Base-by-base conservation (phyloP, 2,888 invertebrate species). In the Euplexia lucipara region DNA sequence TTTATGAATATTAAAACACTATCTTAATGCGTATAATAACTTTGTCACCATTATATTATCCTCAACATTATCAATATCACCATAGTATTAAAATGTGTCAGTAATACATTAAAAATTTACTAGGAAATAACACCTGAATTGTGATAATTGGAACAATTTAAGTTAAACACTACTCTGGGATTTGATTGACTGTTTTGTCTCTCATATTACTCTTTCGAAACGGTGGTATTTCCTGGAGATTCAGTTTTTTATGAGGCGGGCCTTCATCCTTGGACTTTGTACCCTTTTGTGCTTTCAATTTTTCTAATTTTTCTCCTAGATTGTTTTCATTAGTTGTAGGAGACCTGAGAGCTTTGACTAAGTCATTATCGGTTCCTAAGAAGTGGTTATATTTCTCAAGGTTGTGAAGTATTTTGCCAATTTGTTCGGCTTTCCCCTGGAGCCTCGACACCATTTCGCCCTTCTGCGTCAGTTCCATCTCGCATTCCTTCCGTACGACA, bases 361-460 rank as follows among this genome's bases (percentile, higher is more conserved):
- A 86, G 77, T 95, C 95, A 82, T 97, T 96, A 91, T 95, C 95
- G 62, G 95, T 90, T 88, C 96, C 97, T 91, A 97, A 91, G 87
- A 97, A 96, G 88, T 97, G 97, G 93, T 97, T 97, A 94, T 97
- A 98, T 95, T 97, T 98, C 96, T 98, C 98, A 90, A 98, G 96
- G 95, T 98, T 98, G 95, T 97, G 97, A 85, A 98, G 97, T 92
- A 98, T 98, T 96, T 98, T 98, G 95, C 98, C 98, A 94, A 99
- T 98, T 95, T 99, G 98, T 90, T 98, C 98, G 84, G 99, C 98
- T 96, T 99, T 99, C 88, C 97, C 97, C 95, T 99, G 99, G 85
- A 99, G 97, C 86, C 98, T 97, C 91, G 98, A 97, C 87, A 99
- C 99, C 97, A 99, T 97, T 95, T 99, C 98, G 86, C 98, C 98